Conservation (phyloP, 2,888 invertebrate species). For the Xylota segnis region DNA sequence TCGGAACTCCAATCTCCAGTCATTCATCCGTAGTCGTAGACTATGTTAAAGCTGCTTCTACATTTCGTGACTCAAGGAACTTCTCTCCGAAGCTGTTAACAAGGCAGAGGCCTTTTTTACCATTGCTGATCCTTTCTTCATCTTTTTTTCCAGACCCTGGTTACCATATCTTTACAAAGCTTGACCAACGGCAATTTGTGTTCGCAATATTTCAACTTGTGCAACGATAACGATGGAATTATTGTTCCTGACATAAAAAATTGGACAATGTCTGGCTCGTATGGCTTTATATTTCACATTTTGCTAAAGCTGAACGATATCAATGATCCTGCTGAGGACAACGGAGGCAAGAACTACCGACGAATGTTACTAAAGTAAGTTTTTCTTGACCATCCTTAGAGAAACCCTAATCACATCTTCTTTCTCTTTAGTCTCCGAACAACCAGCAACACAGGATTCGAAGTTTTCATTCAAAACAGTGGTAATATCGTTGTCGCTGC, state of each 20-base stretch:
- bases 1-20: no score
- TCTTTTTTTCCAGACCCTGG: constrained; percentile 80
- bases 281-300: constrained; percentile 87
- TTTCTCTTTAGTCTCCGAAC: constrained; percentile 85
- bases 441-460: constrained; percentile 86
- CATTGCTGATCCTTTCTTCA: background rate
- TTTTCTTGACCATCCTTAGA: background rate
- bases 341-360: constrained; percentile 80
- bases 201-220: constrained; percentile 86
- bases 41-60: no score
- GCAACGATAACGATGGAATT: constrained; percentile 85
- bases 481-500: constrained; percentile 86
- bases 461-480: constrained; percentile 86
- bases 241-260: constrained; percentile 86
- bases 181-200: constrained; percentile 83
- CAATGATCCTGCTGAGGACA: constrained; percentile 67
- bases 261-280: constrained; percentile 86
- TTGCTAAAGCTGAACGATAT: constrained; percentile 85
- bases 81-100: no score
- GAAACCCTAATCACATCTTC: background rate
- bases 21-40: no score
- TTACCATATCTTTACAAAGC: constrained; percentile 82
- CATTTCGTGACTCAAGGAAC: no score
- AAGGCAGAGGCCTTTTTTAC: no score
- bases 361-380: constrained; percentile 84